phyloP scores from a whole-genome alignment of 1,140 invertebrate species.

The Hyles vespertilio region DNA sequence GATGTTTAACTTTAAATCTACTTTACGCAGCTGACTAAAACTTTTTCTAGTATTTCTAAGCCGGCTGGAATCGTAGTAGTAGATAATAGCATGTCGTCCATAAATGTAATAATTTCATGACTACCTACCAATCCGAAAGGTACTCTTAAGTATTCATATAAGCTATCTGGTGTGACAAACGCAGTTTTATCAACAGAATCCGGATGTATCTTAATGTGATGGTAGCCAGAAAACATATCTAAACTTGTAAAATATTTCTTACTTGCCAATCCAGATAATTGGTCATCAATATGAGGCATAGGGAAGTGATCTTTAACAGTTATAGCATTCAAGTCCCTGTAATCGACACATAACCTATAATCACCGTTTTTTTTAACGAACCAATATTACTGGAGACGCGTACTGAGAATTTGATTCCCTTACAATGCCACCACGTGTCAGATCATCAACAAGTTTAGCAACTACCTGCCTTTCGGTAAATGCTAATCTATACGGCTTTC shows the following conservation, averaged over 20 bases:
- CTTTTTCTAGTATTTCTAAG: conserved; percentile 13
- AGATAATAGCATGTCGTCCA: conserved; percentile 22
- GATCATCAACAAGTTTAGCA: background rate
- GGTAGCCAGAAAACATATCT: conserved; percentile 57
- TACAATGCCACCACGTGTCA: background rate
- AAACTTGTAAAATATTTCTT: conserved; percentile 38
- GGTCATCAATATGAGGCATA: conserved; percentile 7
- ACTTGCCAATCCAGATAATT: conserved; percentile 40
- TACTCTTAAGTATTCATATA: conserved; percentile 39
- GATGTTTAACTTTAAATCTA: conserved; percentile 27
- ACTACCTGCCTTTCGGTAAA: conserved; percentile 19
- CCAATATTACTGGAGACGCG: conserved; percentile 6
- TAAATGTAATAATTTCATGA: conserved; percentile 13
- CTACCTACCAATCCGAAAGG: conserved; percentile 29
- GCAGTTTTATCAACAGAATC: conserved; percentile 36
- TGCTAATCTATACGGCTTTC: conserved; percentile 23
- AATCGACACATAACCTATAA: conserved; percentile 6
- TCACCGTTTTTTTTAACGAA: conserved; percentile 5
- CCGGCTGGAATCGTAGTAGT: conserved; percentile 10
- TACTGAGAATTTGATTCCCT: conserved; percentile 9
- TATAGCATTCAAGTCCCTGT: conserved; percentile 3
- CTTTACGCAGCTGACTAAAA: conserved; percentile 11
- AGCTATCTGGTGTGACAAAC: conserved; percentile 37
- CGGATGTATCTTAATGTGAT: conserved; percentile 51
- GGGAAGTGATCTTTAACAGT: conserved; percentile 9